These are phyloP conservation scores for Drosophila paramelanica DNA, from an alignment of 2,888 invertebrate species.

Conservation along the genomic window DNA sequence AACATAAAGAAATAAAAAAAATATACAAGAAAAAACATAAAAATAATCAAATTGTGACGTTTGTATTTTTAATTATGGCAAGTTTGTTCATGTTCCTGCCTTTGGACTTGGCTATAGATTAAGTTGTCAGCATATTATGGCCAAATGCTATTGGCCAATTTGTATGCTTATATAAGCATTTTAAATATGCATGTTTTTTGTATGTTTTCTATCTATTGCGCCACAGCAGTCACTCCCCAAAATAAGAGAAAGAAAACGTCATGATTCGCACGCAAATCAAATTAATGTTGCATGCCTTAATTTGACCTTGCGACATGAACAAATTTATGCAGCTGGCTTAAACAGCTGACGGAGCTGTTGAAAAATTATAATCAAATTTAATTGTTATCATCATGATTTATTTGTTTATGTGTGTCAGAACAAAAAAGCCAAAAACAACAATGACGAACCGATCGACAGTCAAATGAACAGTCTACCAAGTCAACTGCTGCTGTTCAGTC, in stretches of 20 bases:
- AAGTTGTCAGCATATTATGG: constrained; percentile 72
- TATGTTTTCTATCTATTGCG: constrained; percentile 13
- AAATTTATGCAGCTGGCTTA: constrained; percentile 63
- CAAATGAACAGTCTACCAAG: constrained; percentile 52
- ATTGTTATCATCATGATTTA: constrained; percentile 81
- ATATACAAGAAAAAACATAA: constrained; percentile 12
- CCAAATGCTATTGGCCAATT: constrained; percentile 62
- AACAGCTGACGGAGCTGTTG: constrained; percentile 44
- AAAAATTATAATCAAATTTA: constrained; percentile 79
- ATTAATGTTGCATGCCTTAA: constrained; percentile 77
- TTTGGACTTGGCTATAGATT: constrained; percentile 61
- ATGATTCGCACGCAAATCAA: constrained; percentile 79
- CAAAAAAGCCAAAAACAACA: constrained; percentile 49
- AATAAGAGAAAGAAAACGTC: constrained; percentile 15
- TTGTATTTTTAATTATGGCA: constrained; percentile 71
- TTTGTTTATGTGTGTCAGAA: constrained; percentile 46
- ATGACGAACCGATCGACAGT: constrained; percentile 60
- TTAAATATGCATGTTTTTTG: constrained; percentile 10
- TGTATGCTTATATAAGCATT: constrained; percentile 45
- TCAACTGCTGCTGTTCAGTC: constrained; percentile 33
- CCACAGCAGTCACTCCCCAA: constrained; percentile 39
- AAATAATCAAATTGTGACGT: constrained; percentile 64
- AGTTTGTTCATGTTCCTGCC: constrained; percentile 69
- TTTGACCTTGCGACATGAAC: constrained; percentile 75
- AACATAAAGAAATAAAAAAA: constrained; percentile 26